Conservation (phyloP, 2,113 vertebrate species). For the Phocoena phocoena region DNA sequence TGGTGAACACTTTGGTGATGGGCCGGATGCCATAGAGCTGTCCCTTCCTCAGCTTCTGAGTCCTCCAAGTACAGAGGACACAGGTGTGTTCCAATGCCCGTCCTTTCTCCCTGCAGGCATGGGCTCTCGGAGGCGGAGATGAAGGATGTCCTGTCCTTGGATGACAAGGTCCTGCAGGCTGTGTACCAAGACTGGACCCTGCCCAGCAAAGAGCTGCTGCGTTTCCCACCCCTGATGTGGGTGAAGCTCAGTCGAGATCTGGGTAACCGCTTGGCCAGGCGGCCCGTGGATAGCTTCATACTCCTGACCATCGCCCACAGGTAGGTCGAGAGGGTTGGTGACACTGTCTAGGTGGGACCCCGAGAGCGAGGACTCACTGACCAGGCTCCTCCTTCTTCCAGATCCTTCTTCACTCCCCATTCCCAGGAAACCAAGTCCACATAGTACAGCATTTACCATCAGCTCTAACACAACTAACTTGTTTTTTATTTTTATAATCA, state of each 20-base stretch:
- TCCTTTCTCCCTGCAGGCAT: constrained; percentile 74
- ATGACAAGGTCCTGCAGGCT: constrained; percentile 87
- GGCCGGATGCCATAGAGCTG: not conserved
- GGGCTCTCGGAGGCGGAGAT: constrained; percentile 89
- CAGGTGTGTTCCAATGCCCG: rapidly evolving
- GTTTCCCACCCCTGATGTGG: constrained; percentile 88
- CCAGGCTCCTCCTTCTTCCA: not conserved
- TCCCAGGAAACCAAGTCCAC: not conserved
- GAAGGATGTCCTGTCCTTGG: constrained; percentile 89
- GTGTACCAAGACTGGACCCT: constrained; percentile 86
- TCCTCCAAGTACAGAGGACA: not conserved
- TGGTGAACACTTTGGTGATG: rapidly evolving
- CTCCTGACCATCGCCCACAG: constrained; percentile 83
- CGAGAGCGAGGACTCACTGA: rapidly evolving
- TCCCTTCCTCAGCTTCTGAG: rapidly evolving
- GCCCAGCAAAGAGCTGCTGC: constrained; percentile 82
- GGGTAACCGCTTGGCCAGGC: constrained; percentile 80
- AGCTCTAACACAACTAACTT: not conserved
- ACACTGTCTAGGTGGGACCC: rapidly evolving
- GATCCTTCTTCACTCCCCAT: not conserved
- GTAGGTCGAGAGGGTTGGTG: constrained; percentile 55
- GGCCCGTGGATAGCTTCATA: constrained; percentile 78
- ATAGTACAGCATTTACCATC: rapidly evolving
- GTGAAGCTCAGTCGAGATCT: constrained; percentile 84
- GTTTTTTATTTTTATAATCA: not conserved